These are phyloP conservation scores for Eupleurogrammus muticus DNA, from an alignment of 2,797 vertebrate species.

Conservation along the genomic window DNA sequence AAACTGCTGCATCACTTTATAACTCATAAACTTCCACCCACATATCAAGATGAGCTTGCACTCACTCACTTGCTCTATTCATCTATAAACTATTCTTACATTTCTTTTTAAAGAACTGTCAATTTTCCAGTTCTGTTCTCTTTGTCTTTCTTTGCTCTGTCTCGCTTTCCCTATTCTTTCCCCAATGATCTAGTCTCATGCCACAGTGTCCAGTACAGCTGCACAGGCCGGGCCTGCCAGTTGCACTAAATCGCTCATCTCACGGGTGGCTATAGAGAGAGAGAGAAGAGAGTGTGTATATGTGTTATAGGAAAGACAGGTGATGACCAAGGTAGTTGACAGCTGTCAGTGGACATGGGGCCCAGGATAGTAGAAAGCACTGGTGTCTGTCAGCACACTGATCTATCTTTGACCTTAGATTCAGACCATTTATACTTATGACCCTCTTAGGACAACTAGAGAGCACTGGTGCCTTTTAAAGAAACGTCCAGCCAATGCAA, in stretches of 20 bases:
- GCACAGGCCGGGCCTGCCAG: slow-evolving; percentile 69
- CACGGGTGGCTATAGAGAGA: slow-evolving; percentile 69
- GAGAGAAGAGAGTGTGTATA: slow-evolving; percentile 7
- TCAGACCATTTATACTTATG: slow-evolving; percentile 33
- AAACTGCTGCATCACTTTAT: slow-evolving; percentile 61
- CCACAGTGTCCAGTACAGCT: slow-evolving; percentile 62
- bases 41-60: slow-evolving; percentile 55
- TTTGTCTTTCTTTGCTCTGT: slow-evolving; percentile 11
- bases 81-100: slow-evolving; percentile 37
- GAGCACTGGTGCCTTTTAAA: slow-evolving; percentile 42
- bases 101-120: slow-evolving; percentile 26
- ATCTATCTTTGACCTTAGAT: slow-evolving; percentile 51
- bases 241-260: slow-evolving; percentile 83
- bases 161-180: slow-evolving; percentile 30
- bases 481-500: slow-evolving; percentile 30
- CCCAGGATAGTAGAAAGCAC: slow-evolving; percentile 44
- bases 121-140: not conserved
- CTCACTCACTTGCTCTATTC: slow-evolving; percentile 31
- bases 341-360: slow-evolving; percentile 73
- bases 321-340: slow-evolving; percentile 76
- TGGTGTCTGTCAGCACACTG: slow-evolving; percentile 66
- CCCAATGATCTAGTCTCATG: slow-evolving; percentile 39
- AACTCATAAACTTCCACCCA: slow-evolving; percentile 66
- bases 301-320: slow-evolving; percentile 51
- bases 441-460: slow-evolving; percentile 43